Percentiles rank a stretch among this genome's conserved stretches.
phyloP scores from a whole-genome alignment of 2,797 vertebrate species.

The Fistularia tabacaria region DNA sequence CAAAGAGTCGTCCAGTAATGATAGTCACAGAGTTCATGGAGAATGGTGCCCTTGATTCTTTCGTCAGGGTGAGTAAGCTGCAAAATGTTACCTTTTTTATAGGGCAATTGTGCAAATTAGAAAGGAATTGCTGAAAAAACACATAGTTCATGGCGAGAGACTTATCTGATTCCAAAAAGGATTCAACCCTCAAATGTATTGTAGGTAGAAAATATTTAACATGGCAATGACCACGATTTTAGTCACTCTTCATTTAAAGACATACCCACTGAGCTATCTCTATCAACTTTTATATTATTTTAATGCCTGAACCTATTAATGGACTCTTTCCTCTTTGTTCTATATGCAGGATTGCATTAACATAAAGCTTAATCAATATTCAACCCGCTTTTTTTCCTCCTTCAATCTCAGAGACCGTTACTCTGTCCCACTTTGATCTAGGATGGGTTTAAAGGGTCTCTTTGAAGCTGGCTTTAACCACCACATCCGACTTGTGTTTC shows the following conservation, averaged over 20 bases:
- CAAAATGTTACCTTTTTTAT: too few relatives aligned
- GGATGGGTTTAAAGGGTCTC: conserved; percentile 67
- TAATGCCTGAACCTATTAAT: conserved; percentile 56
- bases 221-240: conserved; percentile 43
- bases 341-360: conserved; percentile 51
- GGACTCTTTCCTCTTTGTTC: conserved; percentile 54
- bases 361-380: conserved; percentile 75
- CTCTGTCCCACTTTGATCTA: conserved; percentile 75
- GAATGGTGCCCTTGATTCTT: conserved; percentile 96
- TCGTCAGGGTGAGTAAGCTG: conserved; percentile 86
- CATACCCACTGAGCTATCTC: neutral
- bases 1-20: conserved; percentile 97
- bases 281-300: conserved; percentile 1
- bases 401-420: conserved; percentile 73
- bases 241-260: conserved; percentile 48
- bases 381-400: conserved; percentile 53
- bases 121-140: conserved; percentile 22
- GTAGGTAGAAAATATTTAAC: neutral
- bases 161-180: too few relatives aligned
- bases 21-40: conserved; percentile 99
- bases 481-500: conserved; percentile 75
- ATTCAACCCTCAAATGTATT: neutral
- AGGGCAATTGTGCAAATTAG: conserved; percentile 14
- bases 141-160: too few relatives aligned
- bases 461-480: conserved; percentile 80